Base-by-base conservation (phyloP, 2,797 vertebrate species). In the Momotus momota region DNA sequence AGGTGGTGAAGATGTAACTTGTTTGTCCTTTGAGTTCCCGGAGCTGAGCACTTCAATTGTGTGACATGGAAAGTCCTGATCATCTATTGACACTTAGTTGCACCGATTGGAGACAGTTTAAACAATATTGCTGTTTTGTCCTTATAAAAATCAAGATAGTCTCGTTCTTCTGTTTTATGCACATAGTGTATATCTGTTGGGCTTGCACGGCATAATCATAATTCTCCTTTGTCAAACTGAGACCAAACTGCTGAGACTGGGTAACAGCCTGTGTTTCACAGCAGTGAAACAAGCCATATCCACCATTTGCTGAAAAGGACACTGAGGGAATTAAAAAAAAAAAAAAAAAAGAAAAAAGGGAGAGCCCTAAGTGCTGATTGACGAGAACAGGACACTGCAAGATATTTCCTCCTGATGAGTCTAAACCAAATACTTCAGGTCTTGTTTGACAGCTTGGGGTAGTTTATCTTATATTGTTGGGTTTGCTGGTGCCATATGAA, bases 351-450 rank as follows among this genome's bases (percentile, higher is more conserved):
- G 11, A 41, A 43, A 43, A 12, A 43, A 43, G 15, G 12, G 41
- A 43, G 41, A 16, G 10, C 35, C 49, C 35, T 81, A 89, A 86
- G 71, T 72, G 77, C 79, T 95, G 94, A 92, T 88, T 86, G 52
- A 81, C 94, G 81, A 62, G 80, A 97, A 96, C 62, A 91, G 93
- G 85, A 93, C 83, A 86, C 77, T 88, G 35, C 77, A 79, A 95
- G 96, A 79, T 90, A 86, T 97, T 96, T 97, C 86, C 89, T 97
- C 94, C n/a, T 90, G 79, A 90, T 81, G 80, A 93, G 73, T 94
- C 83, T 83, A 91, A 95, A 97, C 35, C 87, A 43, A 92, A 80
- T 94, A 86, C 48, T 96, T 96, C 60, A 81, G 62, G 83, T 89
- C 82, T 84, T 23, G 18, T 52, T 61, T 94, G 94, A 93, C 84